A percentile compares a stretch with the other conserved stretches of the same genome.
These are phyloP conservation scores for Arbacia lixula DNA, from an alignment of 53 echinoderm and acorn worm species.

Conservation along the genomic window DNA sequence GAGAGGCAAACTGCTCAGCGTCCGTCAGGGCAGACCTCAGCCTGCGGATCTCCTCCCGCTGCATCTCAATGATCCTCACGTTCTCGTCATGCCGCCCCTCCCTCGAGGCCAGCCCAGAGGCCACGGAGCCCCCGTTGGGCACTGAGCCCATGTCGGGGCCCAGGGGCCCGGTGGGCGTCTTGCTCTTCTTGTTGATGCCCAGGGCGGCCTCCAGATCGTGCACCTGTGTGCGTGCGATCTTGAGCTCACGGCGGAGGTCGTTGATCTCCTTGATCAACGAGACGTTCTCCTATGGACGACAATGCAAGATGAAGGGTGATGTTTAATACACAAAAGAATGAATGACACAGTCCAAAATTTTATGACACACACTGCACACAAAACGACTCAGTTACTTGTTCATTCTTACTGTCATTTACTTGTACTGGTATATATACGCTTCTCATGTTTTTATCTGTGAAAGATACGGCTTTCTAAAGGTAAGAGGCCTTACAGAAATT, in stretches of 20 bases:
- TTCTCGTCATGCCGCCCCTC: constrained; percentile 94
- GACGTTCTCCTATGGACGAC: constrained; percentile 95
- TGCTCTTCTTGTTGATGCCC: constrained; percentile 97
- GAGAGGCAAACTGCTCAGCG: constrained; percentile 68
- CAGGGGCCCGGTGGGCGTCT: constrained; percentile 60
- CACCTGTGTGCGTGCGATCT: constrained; percentile 97
- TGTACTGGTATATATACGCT: too few relatives aligned
- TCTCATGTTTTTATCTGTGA: too few relatives aligned
- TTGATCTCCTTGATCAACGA: constrained; percentile 99
- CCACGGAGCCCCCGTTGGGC: constrained; percentile 48
- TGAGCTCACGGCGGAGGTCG: constrained; percentile 93
- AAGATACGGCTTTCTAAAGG: too few relatives aligned
- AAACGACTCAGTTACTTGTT: too few relatives aligned
- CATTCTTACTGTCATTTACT: too few relatives aligned
- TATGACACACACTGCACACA: too few relatives aligned
- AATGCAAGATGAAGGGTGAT: too few relatives aligned
- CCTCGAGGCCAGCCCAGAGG: constrained; percentile 61
- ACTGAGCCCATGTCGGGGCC: constrained; percentile 27
- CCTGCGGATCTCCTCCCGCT: constrained; percentile 82
- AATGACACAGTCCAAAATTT: too few relatives aligned
- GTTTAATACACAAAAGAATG: too few relatives aligned
- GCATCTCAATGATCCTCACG: constrained; percentile 95
- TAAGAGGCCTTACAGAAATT: too few relatives aligned
- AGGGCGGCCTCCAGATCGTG: constrained; percentile 96
- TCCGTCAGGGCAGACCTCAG: constrained; percentile 79